Percentiles rank a stretch among this genome's conserved stretches.
phyloP scores from a whole-genome alignment of 2,888 invertebrate species.

The Rhaphigaster nebulosa region DNA sequence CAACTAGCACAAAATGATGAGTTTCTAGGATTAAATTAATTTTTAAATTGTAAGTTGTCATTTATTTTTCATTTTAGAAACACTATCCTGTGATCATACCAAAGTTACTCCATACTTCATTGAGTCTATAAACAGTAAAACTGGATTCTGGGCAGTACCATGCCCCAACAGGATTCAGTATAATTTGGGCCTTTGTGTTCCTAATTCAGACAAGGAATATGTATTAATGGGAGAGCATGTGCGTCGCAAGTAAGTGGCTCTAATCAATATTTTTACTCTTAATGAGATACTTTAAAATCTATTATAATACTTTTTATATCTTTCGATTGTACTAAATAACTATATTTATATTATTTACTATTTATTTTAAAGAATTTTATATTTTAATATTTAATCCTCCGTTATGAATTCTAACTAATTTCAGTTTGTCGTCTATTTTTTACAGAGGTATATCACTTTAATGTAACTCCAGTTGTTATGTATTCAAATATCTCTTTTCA shows the following conservation, averaged over 20 bases:
- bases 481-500: too few species aligned
- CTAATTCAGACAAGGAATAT: conserved; percentile 80
- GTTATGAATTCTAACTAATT: too few species aligned
- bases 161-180: conserved; percentile 87
- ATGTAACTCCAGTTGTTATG: too few species aligned
- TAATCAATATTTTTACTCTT: not conserved
- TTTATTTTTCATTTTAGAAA: conserved; percentile 73
- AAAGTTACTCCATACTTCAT: conserved; percentile 92
- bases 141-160: conserved; percentile 88
- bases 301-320: not conserved
- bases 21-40: too few species aligned
- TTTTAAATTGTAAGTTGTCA: too few species aligned
- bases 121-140: conserved; percentile 84
- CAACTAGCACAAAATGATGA: too few species aligned
- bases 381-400: too few species aligned
- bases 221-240: conserved; percentile 90
- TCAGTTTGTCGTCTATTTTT: too few species aligned
- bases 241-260: conserved; percentile 76
- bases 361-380: too few species aligned
- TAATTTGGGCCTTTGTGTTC: conserved; percentile 86
- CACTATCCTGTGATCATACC: conserved; percentile 89
- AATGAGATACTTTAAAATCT: not conserved
- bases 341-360: too few species aligned
- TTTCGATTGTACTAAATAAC: too few species aligned
- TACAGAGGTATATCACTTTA: too few species aligned